Conservation (phyloP, 2,888 invertebrate species). For the Carabus problematicus region DNA sequence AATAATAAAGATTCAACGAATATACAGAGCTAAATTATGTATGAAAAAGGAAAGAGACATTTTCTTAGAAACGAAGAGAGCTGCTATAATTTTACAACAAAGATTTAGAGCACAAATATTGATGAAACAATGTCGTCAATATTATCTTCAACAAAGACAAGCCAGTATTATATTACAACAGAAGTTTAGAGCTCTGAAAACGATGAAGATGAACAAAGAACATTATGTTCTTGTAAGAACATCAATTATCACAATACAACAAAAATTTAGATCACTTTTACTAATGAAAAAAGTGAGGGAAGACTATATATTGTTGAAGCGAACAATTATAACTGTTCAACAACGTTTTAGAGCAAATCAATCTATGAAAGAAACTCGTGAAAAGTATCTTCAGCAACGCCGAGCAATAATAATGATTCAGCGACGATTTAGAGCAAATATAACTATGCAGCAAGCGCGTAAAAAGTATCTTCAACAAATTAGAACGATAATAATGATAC, state of each 20-base stretch:
- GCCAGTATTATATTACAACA: conserved; percentile 56
- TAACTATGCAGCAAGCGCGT: conserved; percentile 53
- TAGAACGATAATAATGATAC: conserved; percentile 53
- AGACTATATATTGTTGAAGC: conserved; percentile 54
- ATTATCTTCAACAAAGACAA: conserved; percentile 47
- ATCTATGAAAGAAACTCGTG: conserved; percentile 48
- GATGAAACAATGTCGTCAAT: conserved; percentile 47
- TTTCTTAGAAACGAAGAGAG: conserved; percentile 46
- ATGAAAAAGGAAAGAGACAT: conserved; percentile 44
- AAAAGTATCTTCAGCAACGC: conserved; percentile 53
- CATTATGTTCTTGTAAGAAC: conserved; percentile 33
- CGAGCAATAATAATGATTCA: conserved; percentile 56
- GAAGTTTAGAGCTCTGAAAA: conserved; percentile 49
- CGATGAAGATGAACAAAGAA: conserved; percentile 51
- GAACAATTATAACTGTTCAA: conserved; percentile 51
- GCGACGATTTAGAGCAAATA: conserved; percentile 58
- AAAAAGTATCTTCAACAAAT: conserved; percentile 51
- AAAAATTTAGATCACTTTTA: conserved; percentile 57
- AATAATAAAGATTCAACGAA: conserved; percentile 61
- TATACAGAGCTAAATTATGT: conserved; percentile 52
- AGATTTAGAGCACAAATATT: conserved; percentile 52
- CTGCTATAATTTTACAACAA: conserved; percentile 51
- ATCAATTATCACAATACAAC: conserved; percentile 49
- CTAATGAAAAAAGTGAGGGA: conserved; percentile 56
- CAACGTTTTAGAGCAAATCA: conserved; percentile 46